phyloP scores from a whole-genome alignment of 2,888 invertebrate species.

The Hedychridium roseum region DNA sequence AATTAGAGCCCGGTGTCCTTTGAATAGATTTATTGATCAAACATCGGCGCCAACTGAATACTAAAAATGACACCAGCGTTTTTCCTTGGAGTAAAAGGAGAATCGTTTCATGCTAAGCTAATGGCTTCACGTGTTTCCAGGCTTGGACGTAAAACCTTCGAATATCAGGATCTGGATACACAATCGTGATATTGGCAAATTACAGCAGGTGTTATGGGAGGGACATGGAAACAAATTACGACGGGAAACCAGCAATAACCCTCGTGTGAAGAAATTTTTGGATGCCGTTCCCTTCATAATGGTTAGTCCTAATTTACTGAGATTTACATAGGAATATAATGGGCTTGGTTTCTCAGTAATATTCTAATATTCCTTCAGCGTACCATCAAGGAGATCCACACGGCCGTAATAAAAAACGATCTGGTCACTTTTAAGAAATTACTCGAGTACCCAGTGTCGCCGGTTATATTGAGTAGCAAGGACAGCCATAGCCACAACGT shows the following conservation, averaged over 20 bases:
- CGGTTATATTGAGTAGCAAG: constrained; percentile 77
- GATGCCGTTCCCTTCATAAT: constrained; percentile 94
- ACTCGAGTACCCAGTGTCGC: constrained; percentile 74
- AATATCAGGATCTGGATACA: constrained; percentile 96
- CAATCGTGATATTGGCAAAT: constrained; percentile 84
- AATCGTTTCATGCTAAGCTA: no score
- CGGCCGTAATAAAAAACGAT: constrained; percentile 79
- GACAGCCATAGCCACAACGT: constrained; percentile 84
- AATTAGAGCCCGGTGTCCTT: no score
- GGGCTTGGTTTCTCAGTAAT: not conserved
- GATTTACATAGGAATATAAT: not conserved
- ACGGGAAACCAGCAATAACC: constrained; percentile 85
- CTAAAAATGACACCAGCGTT: no score
- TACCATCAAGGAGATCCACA: constrained; percentile 82
- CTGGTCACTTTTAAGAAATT: constrained; percentile 74
- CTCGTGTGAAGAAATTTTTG: constrained; percentile 83
- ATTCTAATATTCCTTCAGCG: constrained; percentile 67
- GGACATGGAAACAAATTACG: constrained; percentile 86
- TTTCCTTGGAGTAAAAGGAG: no score
- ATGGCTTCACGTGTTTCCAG: no score
- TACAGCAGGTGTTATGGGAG: constrained; percentile 89
- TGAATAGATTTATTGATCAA: no score
- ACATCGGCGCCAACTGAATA: no score
- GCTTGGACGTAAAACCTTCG: constrained; percentile 81
- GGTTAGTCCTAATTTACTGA: constrained; percentile 66